Conservation (phyloP, 2,797 vertebrate species). For the Agapornis canus region DNA sequence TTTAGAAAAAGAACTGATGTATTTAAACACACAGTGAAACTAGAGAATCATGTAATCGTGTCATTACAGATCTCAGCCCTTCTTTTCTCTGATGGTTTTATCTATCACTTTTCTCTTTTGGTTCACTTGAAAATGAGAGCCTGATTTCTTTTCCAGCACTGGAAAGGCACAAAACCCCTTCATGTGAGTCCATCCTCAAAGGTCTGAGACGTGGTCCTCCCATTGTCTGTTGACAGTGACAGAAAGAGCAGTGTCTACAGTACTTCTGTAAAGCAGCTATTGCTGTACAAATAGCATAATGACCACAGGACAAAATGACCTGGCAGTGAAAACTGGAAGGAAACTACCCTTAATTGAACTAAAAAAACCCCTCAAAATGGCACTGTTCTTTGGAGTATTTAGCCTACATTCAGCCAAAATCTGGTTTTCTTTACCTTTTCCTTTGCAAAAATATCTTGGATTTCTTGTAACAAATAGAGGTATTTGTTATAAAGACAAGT, state of each 20-base stretch:
- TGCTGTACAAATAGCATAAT: background rate
- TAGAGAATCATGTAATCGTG: background rate
- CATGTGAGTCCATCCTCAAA: fast-evolving
- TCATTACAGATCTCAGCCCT: background rate
- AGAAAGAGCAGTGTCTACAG: background rate
- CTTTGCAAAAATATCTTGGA: background rate
- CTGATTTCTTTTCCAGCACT: background rate
- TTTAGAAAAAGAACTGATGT: background rate
- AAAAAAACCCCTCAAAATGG: background rate
- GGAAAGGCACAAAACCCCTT: background rate
- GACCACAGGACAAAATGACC: background rate
- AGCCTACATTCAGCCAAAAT: background rate
- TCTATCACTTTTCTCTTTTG: background rate
- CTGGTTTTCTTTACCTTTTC: background rate
- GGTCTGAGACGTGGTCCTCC: background rate
- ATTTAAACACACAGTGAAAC: background rate
- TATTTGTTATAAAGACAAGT: background rate
- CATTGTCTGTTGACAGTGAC: background rate
- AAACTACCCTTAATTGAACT: background rate
- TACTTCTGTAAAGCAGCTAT: background rate
- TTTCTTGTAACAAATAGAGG: background rate
- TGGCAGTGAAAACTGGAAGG: background rate
- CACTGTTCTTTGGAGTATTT: background rate
- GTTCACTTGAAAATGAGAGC: background rate
- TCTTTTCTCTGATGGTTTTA: background rate